A percentile compares a stretch with the other conserved stretches of the same genome.
Conservation (phyloP, 2,888 invertebrate genomes). For the Achlya flavicornis region DNA sequence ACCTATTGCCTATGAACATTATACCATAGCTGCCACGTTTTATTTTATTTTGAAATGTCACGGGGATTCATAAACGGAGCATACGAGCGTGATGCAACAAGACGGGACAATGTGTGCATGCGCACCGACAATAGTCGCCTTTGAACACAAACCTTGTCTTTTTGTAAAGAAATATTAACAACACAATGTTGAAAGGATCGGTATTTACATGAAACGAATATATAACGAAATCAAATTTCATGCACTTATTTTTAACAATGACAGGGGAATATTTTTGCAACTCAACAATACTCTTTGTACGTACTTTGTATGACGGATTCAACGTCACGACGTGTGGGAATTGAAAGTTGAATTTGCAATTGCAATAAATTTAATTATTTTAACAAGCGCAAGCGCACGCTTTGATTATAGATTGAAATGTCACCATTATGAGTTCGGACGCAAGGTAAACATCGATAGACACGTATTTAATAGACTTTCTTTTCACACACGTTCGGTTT, state of each 20-base stretch:
- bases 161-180: conserved; percentile 6
- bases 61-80: conserved; percentile 7
- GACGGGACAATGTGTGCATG: conserved; percentile 7
- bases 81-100: not conserved
- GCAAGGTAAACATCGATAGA: conserved; percentile 43
- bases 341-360: conserved; percentile 14
- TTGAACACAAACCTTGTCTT: not conserved
- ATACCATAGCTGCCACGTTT: not conserved
- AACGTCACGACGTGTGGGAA: not conserved
- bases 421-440: conserved; percentile 36
- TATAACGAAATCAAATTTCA: too few relatives aligned
- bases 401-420: conserved; percentile 38
- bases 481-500: conserved; percentile 59
- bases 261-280: not conserved
- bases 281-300: not conserved
- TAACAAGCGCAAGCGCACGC: conserved; percentile 4
- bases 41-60: not conserved
- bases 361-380: conserved; percentile 16
- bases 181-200: conserved; percentile 9
- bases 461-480: conserved; percentile 60
- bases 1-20: not conserved
- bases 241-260: too few relatives aligned
- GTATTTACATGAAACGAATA: not conserved
- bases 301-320: not conserved
- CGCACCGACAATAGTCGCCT: conserved; percentile 3